Base-by-base conservation (phyloP, 1,140 invertebrate genomes). In the Drosophila kikkawai region DNA sequence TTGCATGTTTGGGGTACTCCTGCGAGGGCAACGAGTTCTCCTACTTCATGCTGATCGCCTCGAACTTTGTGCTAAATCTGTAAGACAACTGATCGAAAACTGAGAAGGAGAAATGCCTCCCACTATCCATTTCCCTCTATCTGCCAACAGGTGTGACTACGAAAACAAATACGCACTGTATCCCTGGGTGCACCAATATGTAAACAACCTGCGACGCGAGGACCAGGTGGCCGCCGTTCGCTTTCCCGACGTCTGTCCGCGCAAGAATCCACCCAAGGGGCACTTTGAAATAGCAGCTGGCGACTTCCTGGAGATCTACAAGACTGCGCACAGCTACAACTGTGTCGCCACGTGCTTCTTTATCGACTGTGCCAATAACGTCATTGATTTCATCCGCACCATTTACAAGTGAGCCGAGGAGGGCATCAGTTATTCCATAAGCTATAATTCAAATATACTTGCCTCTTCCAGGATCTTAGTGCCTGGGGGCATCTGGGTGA, bases 21-120 rank as follows among this genome's bases (percentile, higher is more conserved):
- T 99, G 98, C 88, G 97, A 99, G 94, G 99, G 98, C 73, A 99
- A 99, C 92, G 99, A 99, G 94, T 99, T 98, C 93, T 98, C 97
- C 42, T 95, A 99, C 3, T 99, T 98, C 91, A 99, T 99, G 99
- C 93, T 99, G 2, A 97, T 99, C 82, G 97, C 98, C 1, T 99
- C 98, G 26, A 98, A 99, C 93, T 99, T 98, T 93, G 96, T 99
- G 51, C 94, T 99, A 15, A 99, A 99, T 93, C 96, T 96, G 95
- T 98, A 94, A 83, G 75, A 69, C 1, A 3, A 11, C 34, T 6
- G 2, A 3, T 36, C 44, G 4, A 26, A 26, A 19, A 7, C 6
- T 1, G 19, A 48, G n/a, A 4, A 12, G 12, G 1, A 3, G 15
- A 3, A 15, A 19, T 5, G 1, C 11, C 13, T 0, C 1, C 2